Evolutionary conservation across 2,888 invertebrate species (phyloP).

Genomic region (Dynastes maya): DNA sequence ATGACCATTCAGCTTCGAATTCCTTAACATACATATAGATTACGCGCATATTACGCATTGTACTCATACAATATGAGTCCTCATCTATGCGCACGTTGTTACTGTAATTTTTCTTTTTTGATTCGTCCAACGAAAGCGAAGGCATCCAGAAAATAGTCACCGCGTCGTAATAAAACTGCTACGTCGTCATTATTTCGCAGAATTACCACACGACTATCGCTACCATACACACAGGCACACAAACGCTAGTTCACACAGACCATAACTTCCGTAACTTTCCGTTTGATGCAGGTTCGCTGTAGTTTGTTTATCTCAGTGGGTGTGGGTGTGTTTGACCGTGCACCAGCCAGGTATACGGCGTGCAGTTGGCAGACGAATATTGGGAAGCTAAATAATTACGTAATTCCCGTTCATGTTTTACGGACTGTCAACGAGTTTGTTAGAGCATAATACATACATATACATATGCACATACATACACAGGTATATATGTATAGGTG

Average conservation of each 20-base stretch:
- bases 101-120: too few relatives aligned
- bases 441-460: neutral
- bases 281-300: neutral
- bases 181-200: too few relatives aligned
- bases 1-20: neutral
- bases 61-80: neutral
- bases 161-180: too few relatives aligned
- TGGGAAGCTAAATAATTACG: conserved; percentile 4
- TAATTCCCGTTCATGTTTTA: neutral
- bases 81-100: neutral
- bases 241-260: neutral
- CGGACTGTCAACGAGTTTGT: neutral
- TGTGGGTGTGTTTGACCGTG: neutral
- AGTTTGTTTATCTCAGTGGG: neutral
- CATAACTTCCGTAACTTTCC: neutral
- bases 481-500: too few relatives aligned
- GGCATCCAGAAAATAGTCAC: too few relatives aligned
- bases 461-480: neutral
- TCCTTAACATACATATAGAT: neutral
- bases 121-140: too few relatives aligned
- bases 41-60: neutral
- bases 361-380: conserved; percentile 26
- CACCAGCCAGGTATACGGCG: neutral
- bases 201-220: neutral
- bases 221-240: neutral